Evolutionary conservation across 92 coral and sea anemone genomes (phyloP).

Genomic region (Virgularia gustaviana): DNA sequence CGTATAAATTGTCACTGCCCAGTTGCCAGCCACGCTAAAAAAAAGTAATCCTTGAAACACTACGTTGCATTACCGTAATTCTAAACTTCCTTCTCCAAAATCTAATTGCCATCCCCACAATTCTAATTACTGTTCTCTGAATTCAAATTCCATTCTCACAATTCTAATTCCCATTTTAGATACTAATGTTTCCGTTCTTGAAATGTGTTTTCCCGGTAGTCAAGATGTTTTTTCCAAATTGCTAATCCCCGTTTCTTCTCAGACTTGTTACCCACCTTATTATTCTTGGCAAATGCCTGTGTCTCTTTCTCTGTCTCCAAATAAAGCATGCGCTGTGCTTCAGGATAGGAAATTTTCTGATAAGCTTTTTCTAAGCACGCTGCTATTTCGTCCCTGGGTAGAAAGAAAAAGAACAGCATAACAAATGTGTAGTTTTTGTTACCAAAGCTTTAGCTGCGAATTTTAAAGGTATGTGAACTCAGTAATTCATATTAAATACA

Average conservation of each 20-base stretch:
- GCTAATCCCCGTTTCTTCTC: too few relatives aligned
- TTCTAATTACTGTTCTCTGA: too few relatives aligned
- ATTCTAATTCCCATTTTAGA: too few relatives aligned
- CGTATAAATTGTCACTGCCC: constrained; percentile 61
- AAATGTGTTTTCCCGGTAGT: background rate
- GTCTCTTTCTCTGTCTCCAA: constrained; percentile 83
- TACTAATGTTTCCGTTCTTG: background rate
- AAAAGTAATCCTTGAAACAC: too few relatives aligned
- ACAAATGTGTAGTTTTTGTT: background rate
- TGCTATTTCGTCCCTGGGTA: constrained; percentile 84
- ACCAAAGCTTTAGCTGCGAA: too few relatives aligned
- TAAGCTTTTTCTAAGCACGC: constrained; percentile 93
- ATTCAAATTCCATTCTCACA: too few relatives aligned
- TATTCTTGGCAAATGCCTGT: constrained; percentile 85
- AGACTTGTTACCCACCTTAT: too few relatives aligned
- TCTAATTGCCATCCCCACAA: too few relatives aligned
- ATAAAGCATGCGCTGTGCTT: constrained; percentile 89
- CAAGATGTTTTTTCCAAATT: too few relatives aligned
- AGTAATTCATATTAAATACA: background rate
- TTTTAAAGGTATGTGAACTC: background rate
- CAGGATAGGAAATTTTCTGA: constrained; percentile 66
- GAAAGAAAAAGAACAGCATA: background rate
- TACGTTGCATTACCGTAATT: too few relatives aligned
- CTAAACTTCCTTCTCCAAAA: too few relatives aligned
- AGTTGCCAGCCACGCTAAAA: constrained; percentile 86